Percentiles rank a stretch among this genome's conserved stretches.
Conservation (phyloP, 2,888 invertebrate species). For the Seira ritae region DNA sequence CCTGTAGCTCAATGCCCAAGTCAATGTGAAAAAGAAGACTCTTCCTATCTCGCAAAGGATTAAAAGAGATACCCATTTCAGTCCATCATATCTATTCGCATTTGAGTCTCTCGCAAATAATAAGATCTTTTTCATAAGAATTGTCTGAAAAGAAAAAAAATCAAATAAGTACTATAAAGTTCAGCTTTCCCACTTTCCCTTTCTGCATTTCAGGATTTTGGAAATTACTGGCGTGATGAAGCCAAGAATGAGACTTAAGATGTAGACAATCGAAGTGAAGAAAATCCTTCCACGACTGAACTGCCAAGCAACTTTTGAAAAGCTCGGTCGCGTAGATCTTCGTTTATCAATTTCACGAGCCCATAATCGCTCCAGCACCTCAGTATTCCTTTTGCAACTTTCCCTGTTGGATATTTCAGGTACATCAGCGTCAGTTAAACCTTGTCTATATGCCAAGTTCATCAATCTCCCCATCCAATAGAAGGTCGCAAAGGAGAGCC, state of each 20-base stretch:
- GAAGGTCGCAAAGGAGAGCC: conserved; percentile 78
- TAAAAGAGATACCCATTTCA: conserved; percentile 77
- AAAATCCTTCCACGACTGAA: conserved; percentile 78
- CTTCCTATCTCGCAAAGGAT: conserved; percentile 77
- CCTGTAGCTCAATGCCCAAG: conserved; percentile 78
- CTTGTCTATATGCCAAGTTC: conserved; percentile 77
- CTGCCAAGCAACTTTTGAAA: conserved; percentile 77
- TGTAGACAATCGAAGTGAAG: conserved; percentile 76
- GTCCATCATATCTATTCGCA: conserved; percentile 76
- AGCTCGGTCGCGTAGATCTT: conserved; percentile 75
- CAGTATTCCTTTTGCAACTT: conserved; percentile 65
- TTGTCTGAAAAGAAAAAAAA: conserved; percentile 76
- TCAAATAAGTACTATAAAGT: too few relatives aligned
- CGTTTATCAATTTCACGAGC: conserved; percentile 36
- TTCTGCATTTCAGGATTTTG: conserved; percentile 9
- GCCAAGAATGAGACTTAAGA: conserved; percentile 76
- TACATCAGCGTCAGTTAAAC: conserved; percentile 74
- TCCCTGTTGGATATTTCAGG: conserved; percentile 63
- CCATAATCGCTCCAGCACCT: conserved; percentile 76
- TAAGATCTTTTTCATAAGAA: conserved; percentile 77
- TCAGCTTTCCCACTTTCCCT: too few relatives aligned
- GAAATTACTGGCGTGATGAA: conserved; percentile 78
- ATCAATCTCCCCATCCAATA: conserved; percentile 78
- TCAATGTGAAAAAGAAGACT: conserved; percentile 77
- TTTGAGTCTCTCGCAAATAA: conserved; percentile 76